Percentiles rank a stretch among this genome's conserved stretches.
Conservation (phyloP, 2,797 vertebrate genomes). For the Sebastes matsubarae region DNA sequence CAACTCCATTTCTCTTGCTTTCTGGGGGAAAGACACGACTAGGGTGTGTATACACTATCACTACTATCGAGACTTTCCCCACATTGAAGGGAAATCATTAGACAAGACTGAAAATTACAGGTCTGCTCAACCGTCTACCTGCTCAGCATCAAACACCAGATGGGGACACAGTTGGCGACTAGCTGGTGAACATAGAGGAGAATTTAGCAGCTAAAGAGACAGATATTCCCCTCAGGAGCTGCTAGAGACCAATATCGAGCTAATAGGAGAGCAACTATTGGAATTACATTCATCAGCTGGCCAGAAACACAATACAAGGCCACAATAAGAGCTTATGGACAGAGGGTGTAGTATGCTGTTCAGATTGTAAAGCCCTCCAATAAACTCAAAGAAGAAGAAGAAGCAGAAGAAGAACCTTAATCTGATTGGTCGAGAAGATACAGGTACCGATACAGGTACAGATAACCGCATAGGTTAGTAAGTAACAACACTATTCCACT, state of each 20-base stretch:
- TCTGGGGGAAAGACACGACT: slow-evolving; percentile 10
- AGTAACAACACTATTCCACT: too few relatives aligned
- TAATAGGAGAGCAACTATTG: not conserved
- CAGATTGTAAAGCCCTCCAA: not conserved
- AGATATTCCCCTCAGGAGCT: not conserved
- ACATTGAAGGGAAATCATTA: not conserved
- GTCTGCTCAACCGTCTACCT: not conserved
- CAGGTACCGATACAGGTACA: not conserved
- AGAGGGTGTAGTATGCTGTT: not conserved
- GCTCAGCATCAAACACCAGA: not conserved
- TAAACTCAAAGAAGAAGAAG: too few relatives aligned
- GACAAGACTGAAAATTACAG: not conserved
- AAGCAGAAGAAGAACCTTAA: not conserved
- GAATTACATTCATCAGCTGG: not conserved
- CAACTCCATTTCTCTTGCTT: slow-evolving; percentile 22
- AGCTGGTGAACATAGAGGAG: not conserved
- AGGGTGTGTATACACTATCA: not conserved
- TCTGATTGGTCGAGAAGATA: not conserved
- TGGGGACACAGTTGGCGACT: not conserved
- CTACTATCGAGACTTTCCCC: not conserved
- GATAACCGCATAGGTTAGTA: too few relatives aligned
- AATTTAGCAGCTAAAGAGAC: not conserved
- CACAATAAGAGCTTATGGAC: not conserved
- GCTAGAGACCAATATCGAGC: not conserved
- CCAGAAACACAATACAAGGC: not conserved